phyloP scores from a whole-genome alignment of 2,797 vertebrate genomes.

The Salmo trutta region DNA sequence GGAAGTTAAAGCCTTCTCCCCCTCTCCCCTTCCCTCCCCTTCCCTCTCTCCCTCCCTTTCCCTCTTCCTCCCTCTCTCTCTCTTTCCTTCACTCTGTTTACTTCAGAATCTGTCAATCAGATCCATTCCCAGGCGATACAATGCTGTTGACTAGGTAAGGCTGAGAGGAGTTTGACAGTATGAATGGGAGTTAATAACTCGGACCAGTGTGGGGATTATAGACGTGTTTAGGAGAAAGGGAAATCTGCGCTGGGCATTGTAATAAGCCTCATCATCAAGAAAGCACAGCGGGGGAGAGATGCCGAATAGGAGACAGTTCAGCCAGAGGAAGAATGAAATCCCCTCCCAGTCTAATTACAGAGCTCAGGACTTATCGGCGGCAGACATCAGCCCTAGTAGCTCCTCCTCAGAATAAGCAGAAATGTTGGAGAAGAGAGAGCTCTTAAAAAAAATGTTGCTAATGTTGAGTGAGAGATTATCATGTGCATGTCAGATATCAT shows the following conservation, averaged over 20 bases:
- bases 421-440: slow-evolving; percentile 43
- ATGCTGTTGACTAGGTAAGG: slow-evolving; percentile 18
- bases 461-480: slow-evolving; percentile 62
- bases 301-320: slow-evolving; percentile 58
- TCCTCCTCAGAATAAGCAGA: slow-evolving; percentile 60
- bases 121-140: background rate
- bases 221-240: slow-evolving; percentile 56
- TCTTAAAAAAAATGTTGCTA: slow-evolving; percentile 39
- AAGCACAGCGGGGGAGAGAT: slow-evolving; percentile 47
- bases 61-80: background rate
- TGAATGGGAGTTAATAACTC: slow-evolving; percentile 51
- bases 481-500: slow-evolving; percentile 50
- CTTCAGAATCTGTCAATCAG: slow-evolving; percentile 20
- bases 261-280: slow-evolving; percentile 66
- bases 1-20: slow-evolving; percentile 2
- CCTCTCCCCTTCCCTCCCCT: background rate
- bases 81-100: background rate
- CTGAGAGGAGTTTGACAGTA: slow-evolving; percentile 33
- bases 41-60: background rate
- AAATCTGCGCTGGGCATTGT: slow-evolving; percentile 59
- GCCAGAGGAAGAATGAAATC: slow-evolving; percentile 64
- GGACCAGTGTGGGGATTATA: slow-evolving; percentile 54
- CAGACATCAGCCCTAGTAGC: slow-evolving; percentile 68
- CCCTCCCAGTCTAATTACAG: slow-evolving; percentile 68
- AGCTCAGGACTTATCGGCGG: slow-evolving; percentile 68